A percentile compares a stretch with the other conserved stretches of the same genome.
phyloP scores from a whole-genome alignment of 2,113 vertebrate species.

The Pantherophis guttatus region DNA sequence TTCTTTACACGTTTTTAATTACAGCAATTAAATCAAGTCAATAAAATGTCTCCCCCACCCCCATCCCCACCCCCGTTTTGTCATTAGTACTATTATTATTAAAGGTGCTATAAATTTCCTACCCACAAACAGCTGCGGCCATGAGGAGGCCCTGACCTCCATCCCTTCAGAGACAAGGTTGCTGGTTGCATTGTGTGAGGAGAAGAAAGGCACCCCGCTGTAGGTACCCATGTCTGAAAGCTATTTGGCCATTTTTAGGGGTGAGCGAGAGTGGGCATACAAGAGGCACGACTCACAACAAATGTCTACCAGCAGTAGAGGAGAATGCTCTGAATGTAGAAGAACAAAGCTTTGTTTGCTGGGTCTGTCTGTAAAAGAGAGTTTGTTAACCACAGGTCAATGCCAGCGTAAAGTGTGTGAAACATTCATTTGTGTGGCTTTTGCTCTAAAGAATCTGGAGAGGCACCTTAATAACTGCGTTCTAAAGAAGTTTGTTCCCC shows the following conservation, averaged over 20 bases:
- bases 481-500: neutral
- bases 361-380: neutral
- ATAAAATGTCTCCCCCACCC: constrained; percentile 62
- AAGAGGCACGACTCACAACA: neutral
- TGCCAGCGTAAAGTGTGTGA: neutral
- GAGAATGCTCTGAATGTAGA: neutral
- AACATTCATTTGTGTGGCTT: neutral
- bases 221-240: neutral
- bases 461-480: neutral
- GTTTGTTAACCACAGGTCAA: neutral
- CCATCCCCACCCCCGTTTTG: neutral
- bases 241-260: neutral
- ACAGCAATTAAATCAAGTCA: constrained; percentile 75
- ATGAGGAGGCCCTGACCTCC: neutral
- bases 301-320: neutral
- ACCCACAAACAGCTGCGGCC: rapidly evolving
- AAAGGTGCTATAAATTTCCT: neutral
- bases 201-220: neutral
- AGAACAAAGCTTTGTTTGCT: neutral
- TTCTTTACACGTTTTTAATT: constrained; percentile 81
- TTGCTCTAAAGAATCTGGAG: neutral
- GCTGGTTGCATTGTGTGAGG: neutral
- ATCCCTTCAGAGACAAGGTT: neutral
- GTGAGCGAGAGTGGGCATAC: neutral
- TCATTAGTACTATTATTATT: constrained; percentile 30